Evolutionary conservation across 2,888 invertebrate species (phyloP).

Genomic region (Ferdinandea cuprea): DNA sequence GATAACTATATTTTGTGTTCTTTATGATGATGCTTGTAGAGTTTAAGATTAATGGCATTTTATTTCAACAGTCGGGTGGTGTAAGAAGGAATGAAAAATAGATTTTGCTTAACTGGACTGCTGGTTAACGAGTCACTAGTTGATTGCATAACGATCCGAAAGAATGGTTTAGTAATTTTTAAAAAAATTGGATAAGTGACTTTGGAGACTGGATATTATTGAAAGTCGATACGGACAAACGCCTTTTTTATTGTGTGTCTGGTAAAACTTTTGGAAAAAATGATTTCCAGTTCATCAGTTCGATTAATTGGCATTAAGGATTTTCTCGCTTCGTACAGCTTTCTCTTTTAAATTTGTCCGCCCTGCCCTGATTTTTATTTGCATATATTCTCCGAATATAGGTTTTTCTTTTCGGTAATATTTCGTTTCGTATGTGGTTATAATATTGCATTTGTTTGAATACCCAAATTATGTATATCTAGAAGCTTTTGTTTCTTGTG

Average conservation of each 20-base stretch:
- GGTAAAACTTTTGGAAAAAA: no score
- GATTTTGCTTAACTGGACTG: slow-evolving; percentile 14
- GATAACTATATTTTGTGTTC: slow-evolving; percentile 51
- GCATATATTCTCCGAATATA: no score
- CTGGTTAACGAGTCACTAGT: slow-evolving; percentile 49
- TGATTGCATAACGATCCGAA: slow-evolving; percentile 63
- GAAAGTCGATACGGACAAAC: neutral
- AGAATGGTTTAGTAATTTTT: slow-evolving; percentile 27
- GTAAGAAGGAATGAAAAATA: slow-evolving; percentile 35
- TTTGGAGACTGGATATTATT: neutral
- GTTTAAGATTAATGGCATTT: slow-evolving; percentile 60
- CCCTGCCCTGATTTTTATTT: no score
- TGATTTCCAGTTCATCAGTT: no score
- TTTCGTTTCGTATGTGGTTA: no score
- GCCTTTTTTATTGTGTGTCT: neutral
- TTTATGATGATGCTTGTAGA: slow-evolving; percentile 42
- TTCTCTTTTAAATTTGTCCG: no score
- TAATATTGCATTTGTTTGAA: no score
- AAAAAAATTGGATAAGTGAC: neutral
- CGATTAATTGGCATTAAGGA: no score
- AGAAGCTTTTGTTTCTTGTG: no score
- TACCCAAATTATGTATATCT: no score
- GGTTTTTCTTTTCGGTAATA: no score
- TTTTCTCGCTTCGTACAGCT: no score
- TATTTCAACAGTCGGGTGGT: neutral